Evolutionary conservation across 2,797 vertebrate species (phyloP), one percentile per base, ranked within the genome.

Genomic region (Sebastiscus albofasciatus): DNA sequence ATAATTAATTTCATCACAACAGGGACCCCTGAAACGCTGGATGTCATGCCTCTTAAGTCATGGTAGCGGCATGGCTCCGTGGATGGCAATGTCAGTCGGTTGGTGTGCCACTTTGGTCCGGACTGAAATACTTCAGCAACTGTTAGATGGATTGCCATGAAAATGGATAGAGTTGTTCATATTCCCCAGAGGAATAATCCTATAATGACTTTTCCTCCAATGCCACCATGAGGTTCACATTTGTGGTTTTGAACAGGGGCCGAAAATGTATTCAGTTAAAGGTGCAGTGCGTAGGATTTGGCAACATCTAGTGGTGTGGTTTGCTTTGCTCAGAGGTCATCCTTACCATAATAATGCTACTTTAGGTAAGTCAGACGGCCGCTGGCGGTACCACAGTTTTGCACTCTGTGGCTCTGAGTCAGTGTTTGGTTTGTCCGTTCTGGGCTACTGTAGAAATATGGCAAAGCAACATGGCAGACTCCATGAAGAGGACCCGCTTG

Each of bases 1-100:
- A 93, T 90, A 76, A 93, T 90, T 84, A 89, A 91, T 87, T 76
- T 89, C 78, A 91, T 87, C 87, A 70, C 87, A 77, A 84, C 82
- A 60, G 80, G 93, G 75, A 84, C 69, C 62, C 61, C 42, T 56
- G 75, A 79, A 67, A 66, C 46, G 49, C 54, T 72, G 74, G 80
- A 86, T 60, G 68, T 85, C 83, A 2, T 67, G 79, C 11, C 52
- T 82, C 80, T 85, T 81, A 27, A 74, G 73, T 67, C 10, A 12
- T 6, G 56, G 60, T 72, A 64, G 34, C 22, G 9, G 29, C 49
- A 3, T 6, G 16, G 26, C 60, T 80, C 56, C 14, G 56, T 65
- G 39, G 66, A 77, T 18, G 36, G 27, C 33, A 2, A 20, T 14
- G 11, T 20, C 0, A 7, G 27, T 42, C 0, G 1, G 10, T 27